Evolutionary conservation across 2,113 vertebrate genomes (phyloP).

Genomic region (Scomber colias): DNA sequence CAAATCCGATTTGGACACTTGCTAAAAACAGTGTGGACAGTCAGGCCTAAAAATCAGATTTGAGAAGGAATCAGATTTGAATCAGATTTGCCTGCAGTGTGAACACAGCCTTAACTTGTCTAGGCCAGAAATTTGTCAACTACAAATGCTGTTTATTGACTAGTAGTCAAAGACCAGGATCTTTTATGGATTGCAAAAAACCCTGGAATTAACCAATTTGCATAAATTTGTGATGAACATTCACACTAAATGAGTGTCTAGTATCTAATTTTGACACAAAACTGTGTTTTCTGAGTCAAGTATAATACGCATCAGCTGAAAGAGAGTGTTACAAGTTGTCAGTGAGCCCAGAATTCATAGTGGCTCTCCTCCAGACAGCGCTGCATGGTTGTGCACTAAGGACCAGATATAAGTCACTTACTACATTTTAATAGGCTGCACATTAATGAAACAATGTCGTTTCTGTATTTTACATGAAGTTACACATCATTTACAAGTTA

Average conservation of each 20-base stretch:
- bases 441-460: constrained; percentile 57
- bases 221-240: constrained; percentile 21
- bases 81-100: too few species aligned
- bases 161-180: neutral
- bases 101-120: too few species aligned
- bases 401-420: constrained; percentile 52
- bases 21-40: too few species aligned
- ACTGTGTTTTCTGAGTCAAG: constrained; percentile 25
- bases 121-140: too few species aligned
- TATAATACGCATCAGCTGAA: constrained; percentile 47
- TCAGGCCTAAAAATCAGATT: too few species aligned
- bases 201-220: neutral
- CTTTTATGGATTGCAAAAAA: neutral
- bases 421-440: constrained; percentile 54
- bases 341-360: constrained; percentile 58
- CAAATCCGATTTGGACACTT: too few species aligned
- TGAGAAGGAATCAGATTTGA: too few species aligned
- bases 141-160: too few species aligned
- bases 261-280: neutral
- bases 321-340: constrained; percentile 60
- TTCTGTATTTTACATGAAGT: constrained; percentile 54
- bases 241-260: constrained; percentile 20
- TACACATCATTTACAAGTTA: constrained; percentile 44
- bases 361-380: constrained; percentile 56
- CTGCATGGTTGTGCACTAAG: constrained; percentile 49